Evolutionary conservation across 2,113 vertebrate genomes (phyloP), one percentile per base, ranked within the genome.

Genomic region (Anseranas semipalmata): DNA sequence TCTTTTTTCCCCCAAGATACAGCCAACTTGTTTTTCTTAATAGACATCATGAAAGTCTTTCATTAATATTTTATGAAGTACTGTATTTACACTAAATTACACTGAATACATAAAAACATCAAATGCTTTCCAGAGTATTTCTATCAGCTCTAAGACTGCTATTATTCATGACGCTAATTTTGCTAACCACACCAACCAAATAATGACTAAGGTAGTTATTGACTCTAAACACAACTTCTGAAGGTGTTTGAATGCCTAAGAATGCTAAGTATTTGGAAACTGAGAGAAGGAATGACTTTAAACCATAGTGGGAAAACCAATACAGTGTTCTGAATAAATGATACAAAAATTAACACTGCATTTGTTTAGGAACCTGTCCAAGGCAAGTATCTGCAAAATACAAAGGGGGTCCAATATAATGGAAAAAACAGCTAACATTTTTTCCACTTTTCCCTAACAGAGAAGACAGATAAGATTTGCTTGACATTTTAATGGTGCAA

Each of bases 281-380:
- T 32, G 76, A 68, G 20, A 68, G 90, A 89, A 94, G 55, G 72
- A 87, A 76, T 78, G 59, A 30, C 87, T 85, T 84, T 89, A 95
- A 96, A 94, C 92, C 85, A 74, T 25, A 75, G 53, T 63, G 55
- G 74, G 84, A 96, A 96, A 96, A 87, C 70, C 80, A 52, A 92
- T 11, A 6, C 24, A 15, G 13, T 48, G 28, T 86, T 59, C 41
- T 70, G 30, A 81, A 66, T 63, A 71, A 90, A 89, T 35, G 28
- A 37, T 63, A 55, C 6, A 27, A 89, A 77, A 86, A 93, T 67
- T 62, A 79, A 39, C 19, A 52, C 15, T 32, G 33, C 56, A 56
- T 85, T 88, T 70, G 72, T 48, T 75, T 87, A 73, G 70, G 76
- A n/a, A 84, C 24, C 55, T 24, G 33, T 80, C 81, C n/a, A 82